These are phyloP conservation scores for Mylabris phalerata DNA, from an alignment of 1,140 invertebrate genomes.

Conservation along the genomic window DNA sequence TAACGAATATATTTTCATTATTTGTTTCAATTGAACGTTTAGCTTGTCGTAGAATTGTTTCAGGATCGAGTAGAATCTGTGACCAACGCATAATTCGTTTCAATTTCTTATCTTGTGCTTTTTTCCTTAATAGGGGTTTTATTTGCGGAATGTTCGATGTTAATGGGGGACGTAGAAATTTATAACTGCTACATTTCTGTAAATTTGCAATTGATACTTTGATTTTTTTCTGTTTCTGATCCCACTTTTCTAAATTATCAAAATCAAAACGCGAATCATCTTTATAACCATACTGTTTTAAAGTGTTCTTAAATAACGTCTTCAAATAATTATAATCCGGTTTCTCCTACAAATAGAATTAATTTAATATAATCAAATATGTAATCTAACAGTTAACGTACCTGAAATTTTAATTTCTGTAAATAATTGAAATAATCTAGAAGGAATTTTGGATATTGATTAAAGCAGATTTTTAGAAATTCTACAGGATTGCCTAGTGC, in stretches of 20 bases:
- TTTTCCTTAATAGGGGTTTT: conserved; percentile 43
- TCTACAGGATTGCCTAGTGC: conserved; percentile 52
- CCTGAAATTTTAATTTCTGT: conserved; percentile 50
- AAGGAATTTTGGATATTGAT: conserved; percentile 53
- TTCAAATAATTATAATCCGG: conserved; percentile 58
- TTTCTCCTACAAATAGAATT: conserved; percentile 40
- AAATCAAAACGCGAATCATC: conserved; percentile 46
- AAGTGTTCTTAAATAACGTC: conserved; percentile 50
- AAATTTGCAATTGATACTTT: conserved; percentile 42
- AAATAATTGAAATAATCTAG: conserved; percentile 55
- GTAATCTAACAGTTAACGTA: neutral
- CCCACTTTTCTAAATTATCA: conserved; percentile 44
- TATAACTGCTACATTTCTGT: conserved; percentile 43
- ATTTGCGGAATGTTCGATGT: conserved; percentile 42
- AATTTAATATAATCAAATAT: too few relatives aligned
- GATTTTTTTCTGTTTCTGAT: conserved; percentile 38
- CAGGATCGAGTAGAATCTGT: conserved; percentile 50
- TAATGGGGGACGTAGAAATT: conserved; percentile 31
- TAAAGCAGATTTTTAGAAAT: conserved; percentile 52
- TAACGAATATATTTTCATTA: conserved; percentile 20
- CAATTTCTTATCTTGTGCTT: conserved; percentile 39
- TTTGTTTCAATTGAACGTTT: too few relatives aligned
- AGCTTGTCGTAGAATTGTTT: conserved; percentile 47
- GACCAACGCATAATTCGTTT: conserved; percentile 47
- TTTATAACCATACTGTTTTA: conserved; percentile 48